Evolutionary conservation across 2,888 invertebrate genomes (phyloP).

Genomic region (Galerucella calmariensis): DNA sequence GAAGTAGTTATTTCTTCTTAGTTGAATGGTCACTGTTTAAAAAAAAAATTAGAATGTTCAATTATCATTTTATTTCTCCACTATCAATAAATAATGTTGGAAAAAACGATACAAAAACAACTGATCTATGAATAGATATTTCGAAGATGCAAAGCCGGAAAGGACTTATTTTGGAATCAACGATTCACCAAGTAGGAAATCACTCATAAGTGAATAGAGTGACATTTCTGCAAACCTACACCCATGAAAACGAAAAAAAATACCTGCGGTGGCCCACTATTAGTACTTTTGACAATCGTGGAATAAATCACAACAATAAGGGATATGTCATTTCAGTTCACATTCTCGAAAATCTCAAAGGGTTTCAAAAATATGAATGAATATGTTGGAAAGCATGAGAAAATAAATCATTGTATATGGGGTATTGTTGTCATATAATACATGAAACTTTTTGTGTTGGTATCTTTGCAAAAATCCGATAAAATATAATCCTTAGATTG

Average conservation of each 20-base stretch:
- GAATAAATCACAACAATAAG: conserved; percentile 50
- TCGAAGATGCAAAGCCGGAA: conserved; percentile 25
- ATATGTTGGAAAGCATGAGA: conserved; percentile 45
- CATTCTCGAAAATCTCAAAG: conserved; percentile 47
- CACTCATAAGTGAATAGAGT: conserved; percentile 10
- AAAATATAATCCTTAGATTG: conserved; percentile 51
- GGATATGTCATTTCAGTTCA: conserved; percentile 50
- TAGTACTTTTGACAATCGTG: conserved; percentile 50
- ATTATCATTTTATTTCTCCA: too few species aligned
- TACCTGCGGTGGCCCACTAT: conserved; percentile 51
- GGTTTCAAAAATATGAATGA: conserved; percentile 48
- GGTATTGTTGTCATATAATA: conserved; percentile 44
- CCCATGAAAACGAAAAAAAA: conserved; percentile 36
- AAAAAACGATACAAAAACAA: not conserved
- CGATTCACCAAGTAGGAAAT: not conserved
- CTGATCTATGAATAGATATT: not conserved
- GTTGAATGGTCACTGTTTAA: too few species aligned
- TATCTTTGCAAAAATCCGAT: conserved; percentile 52
- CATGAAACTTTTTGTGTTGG: conserved; percentile 46
- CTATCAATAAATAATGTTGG: too few species aligned
- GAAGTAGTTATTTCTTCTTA: too few species aligned
- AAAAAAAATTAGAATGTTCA: too few species aligned
- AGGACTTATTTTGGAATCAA: not conserved
- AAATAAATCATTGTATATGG: conserved; percentile 41
- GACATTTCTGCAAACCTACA: conserved; percentile 48